Evolutionary conservation across 1,140 invertebrate species (phyloP), one percentile per base, ranked within the genome.

Genomic region (Camponotus pennsylvanicus): DNA sequence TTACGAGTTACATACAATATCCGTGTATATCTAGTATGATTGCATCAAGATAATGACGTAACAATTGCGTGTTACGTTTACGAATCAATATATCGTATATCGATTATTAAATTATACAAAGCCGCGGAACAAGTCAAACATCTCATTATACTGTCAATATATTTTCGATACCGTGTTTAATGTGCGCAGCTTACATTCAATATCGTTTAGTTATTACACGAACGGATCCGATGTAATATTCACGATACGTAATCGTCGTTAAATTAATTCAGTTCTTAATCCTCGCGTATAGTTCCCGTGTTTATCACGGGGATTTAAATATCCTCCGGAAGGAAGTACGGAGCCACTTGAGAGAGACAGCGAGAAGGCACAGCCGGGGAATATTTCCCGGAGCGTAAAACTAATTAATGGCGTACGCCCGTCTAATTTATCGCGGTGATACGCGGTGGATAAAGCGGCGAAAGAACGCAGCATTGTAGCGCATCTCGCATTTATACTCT

Each of bases 401-500:
- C 79, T 83, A 75, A 83, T 83, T 83, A 83, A 83, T 83, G 79
- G 57, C 42, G 55, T 42, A 32, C 40, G n/a, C 40, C 55, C 40
- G 21, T 83, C 55, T 75, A 83, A 83, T 83, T 83, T 83, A 83
- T 83, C 79, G 79, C 79, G 69, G 69, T 63, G 79, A 83, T 83
- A 83, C 69, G 55, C 79, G 55, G 40, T 55, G 79, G 45, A 79
- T 57, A 69, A 78, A 79, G 75, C 75, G 83, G 73, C 64, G 76
- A 69, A 85, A 69, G 75, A 85, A 78, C 75, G 52, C 49, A 64
- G 64, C 75, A 66, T 85, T 67, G 64, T 69, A 85, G 63, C 84
- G 64, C 78, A 75, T 85, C 85, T 15, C 59, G 75, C 66, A 69
- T 87, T 87, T 88, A 69, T 88, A 86, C 83, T 73, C 78, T 84